phyloP scores from a whole-genome alignment of 2,113 vertebrate genomes.

The Oxyura jamaicensis region DNA sequence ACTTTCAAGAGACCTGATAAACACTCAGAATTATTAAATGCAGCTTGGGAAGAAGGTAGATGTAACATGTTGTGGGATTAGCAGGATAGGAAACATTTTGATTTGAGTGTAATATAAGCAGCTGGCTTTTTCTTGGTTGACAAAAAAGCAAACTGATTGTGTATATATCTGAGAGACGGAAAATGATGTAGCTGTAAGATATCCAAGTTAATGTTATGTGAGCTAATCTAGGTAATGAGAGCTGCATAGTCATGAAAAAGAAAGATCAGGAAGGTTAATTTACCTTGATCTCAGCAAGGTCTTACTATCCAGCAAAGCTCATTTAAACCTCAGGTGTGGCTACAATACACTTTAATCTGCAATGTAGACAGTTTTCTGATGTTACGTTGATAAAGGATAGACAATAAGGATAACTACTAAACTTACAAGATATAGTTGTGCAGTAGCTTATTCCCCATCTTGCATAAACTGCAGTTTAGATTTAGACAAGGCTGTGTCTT shows the following conservation, averaged over 20 bases:
- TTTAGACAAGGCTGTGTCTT: not conserved
- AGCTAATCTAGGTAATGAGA: not conserved
- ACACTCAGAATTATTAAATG: not conserved
- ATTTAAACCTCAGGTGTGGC: conserved; percentile 14
- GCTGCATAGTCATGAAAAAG: not conserved
- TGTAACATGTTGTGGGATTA: not conserved
- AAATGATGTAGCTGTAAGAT: not conserved
- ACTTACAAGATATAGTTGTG: not conserved
- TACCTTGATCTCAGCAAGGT: conserved; percentile 10
- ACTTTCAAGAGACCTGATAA: not conserved
- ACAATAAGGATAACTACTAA: not conserved
- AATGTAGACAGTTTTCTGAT: not conserved
- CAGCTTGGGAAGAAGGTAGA: not conserved
- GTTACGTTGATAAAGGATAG: not conserved
- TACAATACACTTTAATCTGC: not conserved
- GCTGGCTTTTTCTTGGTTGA: not conserved
- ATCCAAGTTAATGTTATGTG: not conserved
- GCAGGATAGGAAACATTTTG: not conserved
- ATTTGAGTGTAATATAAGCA: not conserved
- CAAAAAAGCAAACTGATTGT: not conserved
- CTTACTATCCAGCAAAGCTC: not conserved
- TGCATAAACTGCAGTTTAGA: not conserved
- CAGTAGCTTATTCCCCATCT: not conserved
- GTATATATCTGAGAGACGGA: not conserved
- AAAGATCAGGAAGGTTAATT: conserved; percentile 16